Conservation (phyloP, 2,113 vertebrate species). For the Brachirus orientalis region DNA sequence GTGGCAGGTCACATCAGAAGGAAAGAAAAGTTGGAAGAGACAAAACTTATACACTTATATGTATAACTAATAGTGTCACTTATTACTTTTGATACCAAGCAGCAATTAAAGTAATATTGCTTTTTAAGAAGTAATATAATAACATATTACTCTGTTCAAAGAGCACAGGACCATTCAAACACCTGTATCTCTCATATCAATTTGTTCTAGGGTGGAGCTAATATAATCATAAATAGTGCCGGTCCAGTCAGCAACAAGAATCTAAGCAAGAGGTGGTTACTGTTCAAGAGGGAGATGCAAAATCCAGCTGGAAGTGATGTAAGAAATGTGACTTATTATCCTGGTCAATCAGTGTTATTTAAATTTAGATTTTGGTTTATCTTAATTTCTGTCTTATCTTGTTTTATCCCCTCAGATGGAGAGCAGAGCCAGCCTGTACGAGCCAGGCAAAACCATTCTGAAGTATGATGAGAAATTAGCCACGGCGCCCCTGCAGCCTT, state of each 20-base stretch:
- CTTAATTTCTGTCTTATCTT: not conserved
- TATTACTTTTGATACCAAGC: too few species aligned
- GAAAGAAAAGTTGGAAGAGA: too few species aligned
- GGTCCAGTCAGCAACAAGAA: constrained; percentile 81
- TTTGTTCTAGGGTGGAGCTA: constrained; percentile 84
- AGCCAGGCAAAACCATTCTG: constrained; percentile 82
- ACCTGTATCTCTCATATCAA: too few species aligned
- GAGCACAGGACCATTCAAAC: too few species aligned
- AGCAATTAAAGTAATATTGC: too few species aligned
- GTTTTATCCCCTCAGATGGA: constrained; percentile 70
- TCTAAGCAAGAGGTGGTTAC: constrained; percentile 80
- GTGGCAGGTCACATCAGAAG: too few species aligned
- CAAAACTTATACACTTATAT: too few species aligned
- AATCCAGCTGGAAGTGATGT: constrained; percentile 83
- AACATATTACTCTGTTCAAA: too few species aligned
- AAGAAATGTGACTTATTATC: constrained; percentile 46
- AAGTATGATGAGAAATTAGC: constrained; percentile 69
- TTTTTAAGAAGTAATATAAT: too few species aligned
- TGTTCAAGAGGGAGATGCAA: constrained; percentile 75
- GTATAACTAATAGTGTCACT: too few species aligned
- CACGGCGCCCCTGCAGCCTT: constrained; percentile 68
- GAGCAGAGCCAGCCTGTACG: constrained; percentile 83
- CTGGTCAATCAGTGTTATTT: not conserved
- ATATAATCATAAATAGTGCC: constrained; percentile 84
- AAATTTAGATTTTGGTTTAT: not conserved